Conservation (phyloP, 2,888 invertebrate genomes). For the Diachrysia chrysitis region DNA sequence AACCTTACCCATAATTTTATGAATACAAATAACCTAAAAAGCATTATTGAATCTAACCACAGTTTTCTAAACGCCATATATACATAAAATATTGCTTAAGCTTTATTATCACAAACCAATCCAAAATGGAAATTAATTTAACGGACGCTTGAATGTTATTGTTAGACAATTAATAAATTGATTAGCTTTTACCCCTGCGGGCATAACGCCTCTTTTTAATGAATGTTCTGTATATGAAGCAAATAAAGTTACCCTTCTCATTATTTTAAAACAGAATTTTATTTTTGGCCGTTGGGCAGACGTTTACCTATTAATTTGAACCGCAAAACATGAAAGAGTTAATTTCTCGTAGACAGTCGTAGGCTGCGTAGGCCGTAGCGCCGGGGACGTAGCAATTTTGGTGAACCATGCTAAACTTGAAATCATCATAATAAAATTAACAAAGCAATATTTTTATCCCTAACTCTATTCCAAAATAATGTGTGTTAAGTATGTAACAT, state of each 20-base stretch:
- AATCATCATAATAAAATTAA: not conserved
- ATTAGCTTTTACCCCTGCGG: slow-evolving; percentile 29
- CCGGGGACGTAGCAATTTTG: not conserved
- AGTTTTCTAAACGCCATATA: not conserved
- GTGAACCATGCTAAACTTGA: not conserved
- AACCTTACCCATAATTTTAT: not conserved
- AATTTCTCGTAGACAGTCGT: not conserved
- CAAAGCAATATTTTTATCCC: not conserved
- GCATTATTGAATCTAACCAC: not conserved
- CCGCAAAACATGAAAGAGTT: not conserved
- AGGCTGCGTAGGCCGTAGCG: not conserved
- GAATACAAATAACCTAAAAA: not conserved
- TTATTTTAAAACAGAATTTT: slow-evolving; percentile 1
- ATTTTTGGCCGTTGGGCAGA: not conserved
- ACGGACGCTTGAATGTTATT: slow-evolving; percentile 37
- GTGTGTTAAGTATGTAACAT: not conserved
- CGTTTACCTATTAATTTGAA: too few species aligned
- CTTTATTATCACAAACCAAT: slow-evolving; percentile 31
- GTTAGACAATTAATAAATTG: slow-evolving; percentile 39
- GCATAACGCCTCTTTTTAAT: slow-evolving; percentile 20
- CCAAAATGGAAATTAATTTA: slow-evolving; percentile 33
- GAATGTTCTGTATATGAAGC: slow-evolving; percentile 6
- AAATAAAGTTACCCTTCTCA: not conserved
- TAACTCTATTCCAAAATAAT: not conserved
- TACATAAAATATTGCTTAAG: slow-evolving; percentile 19